These are phyloP conservation scores for Psephotus haematonotus DNA, from an alignment of 2,113 vertebrate species.

Conservation along the genomic window DNA sequence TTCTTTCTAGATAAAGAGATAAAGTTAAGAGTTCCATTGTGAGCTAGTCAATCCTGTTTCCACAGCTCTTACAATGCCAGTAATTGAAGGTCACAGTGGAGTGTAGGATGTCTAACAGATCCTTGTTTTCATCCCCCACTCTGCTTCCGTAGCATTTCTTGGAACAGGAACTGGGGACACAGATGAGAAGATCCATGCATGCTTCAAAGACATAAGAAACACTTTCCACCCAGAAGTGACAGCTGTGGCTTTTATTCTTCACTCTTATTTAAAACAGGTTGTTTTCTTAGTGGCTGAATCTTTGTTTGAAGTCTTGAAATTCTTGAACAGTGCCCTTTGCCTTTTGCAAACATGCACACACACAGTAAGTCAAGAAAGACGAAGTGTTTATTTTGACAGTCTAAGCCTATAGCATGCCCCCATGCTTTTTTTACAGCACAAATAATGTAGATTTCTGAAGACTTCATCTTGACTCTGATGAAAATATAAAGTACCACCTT, in stretches of 20 bases:
- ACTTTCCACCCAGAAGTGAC: neutral
- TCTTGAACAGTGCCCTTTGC: neutral
- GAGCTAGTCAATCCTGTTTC: neutral
- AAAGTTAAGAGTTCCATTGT: neutral
- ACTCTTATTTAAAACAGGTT: neutral
- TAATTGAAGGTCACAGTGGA: neutral
- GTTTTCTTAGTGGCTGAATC: neutral
- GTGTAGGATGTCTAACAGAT: neutral
- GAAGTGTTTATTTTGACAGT: neutral
- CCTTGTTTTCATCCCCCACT: neutral
- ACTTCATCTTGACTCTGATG: neutral
- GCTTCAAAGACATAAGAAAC: neutral
- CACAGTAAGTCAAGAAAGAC: neutral
- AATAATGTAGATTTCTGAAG: slow-evolving; percentile 2
- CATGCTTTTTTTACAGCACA: neutral
- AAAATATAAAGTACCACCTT: neutral
- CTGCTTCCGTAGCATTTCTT: neutral
- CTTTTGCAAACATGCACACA: neutral
- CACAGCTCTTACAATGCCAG: neutral
- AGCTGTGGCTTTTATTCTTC: neutral
- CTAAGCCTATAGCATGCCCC: neutral
- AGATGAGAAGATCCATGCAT: neutral
- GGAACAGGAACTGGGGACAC: neutral
- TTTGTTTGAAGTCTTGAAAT: neutral
- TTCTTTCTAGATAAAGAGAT: neutral